Base-by-base conservation (phyloP, 2,888 invertebrate genomes). In the Cheilosia vulpina region DNA sequence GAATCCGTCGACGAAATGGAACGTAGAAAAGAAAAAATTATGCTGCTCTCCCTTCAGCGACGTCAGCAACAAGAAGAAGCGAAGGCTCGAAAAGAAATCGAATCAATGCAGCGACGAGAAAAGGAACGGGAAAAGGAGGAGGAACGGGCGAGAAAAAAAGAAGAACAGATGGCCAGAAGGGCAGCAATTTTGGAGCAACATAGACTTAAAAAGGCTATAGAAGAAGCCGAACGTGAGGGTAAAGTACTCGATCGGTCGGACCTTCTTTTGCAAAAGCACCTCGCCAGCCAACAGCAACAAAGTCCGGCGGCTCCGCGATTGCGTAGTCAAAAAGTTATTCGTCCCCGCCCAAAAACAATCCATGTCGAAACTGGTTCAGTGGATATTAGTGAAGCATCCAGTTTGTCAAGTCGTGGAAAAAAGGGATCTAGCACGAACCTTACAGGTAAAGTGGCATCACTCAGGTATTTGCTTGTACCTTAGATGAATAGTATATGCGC, bases 171-270 rank as follows among this genome's bases (percentile, higher is more conserved):
- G 89, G 94, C 96, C n/a, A 94, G 98, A 80, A 93, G 98, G 72
- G 96, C 97, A 88, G 95, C 94, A 87, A 99, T 99, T 90, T 94
- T 98, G 89, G 97, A 98, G 90, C 97, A 98, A 92, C 97, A 98
- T 93, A 96, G 98, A 93, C 93, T 98, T 88, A 97, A 98, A 91
- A 98, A 98, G 93, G 97, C 97, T 72, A 95, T 97, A 87, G 98
- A 98, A 91, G 97, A 98, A 93, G 97, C 97, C 27, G 97, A 97
- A 92, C 93, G 96, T 90, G 97, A 97, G 96, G 97, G 97, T 87
- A 97, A 97, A 92, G 95, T 95, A 60, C 91, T 97, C 17, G 96
- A 97, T 91, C 96, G 95, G 90, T 90, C 92, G 19, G 95, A 95
- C 87, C 90, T 95, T 80, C 92, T 94, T 88, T 93, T 94, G 87